Percentiles rank a stretch among this genome's conserved stretches.
Evolutionary conservation across 2,113 vertebrate genomes (phyloP).

Genomic region (Platysternon megacephalum): DNA sequence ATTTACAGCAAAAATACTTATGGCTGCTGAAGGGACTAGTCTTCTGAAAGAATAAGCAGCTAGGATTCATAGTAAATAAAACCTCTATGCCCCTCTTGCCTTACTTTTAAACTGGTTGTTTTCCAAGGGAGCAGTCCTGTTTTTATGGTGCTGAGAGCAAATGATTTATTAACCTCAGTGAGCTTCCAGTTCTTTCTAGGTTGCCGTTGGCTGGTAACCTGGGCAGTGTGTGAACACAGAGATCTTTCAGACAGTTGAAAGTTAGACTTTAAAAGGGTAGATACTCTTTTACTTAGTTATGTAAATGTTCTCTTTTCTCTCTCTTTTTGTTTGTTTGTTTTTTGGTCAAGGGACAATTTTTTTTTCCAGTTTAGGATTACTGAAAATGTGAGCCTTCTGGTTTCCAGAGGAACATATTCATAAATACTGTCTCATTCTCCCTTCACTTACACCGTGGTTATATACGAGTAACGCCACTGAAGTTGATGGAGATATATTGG

Average conservation of each 20-base stretch:
- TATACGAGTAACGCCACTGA: background rate
- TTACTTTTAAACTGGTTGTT: background rate
- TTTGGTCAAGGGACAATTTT: background rate
- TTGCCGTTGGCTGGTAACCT: conserved; percentile 26
- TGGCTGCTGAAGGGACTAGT: conserved; percentile 61
- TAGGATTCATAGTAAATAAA: conserved; percentile 38
- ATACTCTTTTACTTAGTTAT: background rate
- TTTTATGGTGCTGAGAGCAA: conserved; percentile 12
- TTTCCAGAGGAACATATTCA: conserved; percentile 14
- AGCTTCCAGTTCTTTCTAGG: background rate
- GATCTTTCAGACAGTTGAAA: background rate
- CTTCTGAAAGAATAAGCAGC: conserved; percentile 32
- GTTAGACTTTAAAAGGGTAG: background rate
- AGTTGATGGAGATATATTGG: background rate
- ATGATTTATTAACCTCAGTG: background rate
- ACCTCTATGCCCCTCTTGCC: background rate
- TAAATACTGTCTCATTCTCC: background rate
- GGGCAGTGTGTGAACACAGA: conserved; percentile 21
- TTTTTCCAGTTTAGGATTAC: background rate
- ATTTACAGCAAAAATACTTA: conserved; percentile 71
- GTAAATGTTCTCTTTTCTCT: background rate
- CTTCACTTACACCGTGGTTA: background rate
- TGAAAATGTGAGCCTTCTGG: background rate
- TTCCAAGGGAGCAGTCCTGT: conserved; percentile 29
- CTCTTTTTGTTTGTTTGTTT: background rate